Conservation (phyloP, 2,113 vertebrate species). For the Cynocephalus volans region DNA sequence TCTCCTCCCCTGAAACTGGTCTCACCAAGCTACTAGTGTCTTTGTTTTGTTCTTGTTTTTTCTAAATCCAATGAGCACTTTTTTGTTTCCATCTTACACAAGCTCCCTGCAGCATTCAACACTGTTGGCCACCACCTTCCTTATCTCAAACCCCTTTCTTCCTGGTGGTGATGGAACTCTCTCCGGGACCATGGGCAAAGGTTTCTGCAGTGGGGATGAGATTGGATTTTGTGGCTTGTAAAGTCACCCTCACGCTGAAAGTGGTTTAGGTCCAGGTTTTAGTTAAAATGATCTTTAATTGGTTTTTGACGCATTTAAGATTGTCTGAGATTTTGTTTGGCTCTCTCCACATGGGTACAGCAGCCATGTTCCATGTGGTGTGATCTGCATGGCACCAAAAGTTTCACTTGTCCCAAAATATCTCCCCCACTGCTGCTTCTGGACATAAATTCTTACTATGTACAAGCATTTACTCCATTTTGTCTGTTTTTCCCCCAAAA, state of each 20-base stretch:
- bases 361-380: not conserved
- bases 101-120: not conserved
- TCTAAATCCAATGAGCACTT: not conserved
- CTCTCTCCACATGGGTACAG: not conserved
- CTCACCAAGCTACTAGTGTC: not conserved
- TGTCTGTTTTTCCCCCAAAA: not conserved
- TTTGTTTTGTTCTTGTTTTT: not conserved
- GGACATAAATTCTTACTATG: not conserved
- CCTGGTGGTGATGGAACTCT: not conserved
- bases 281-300: not conserved
- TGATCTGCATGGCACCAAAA: not conserved
- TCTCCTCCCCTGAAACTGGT: not conserved
- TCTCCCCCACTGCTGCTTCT: not conserved
- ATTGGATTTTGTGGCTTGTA: not conserved
- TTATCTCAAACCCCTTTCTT: not conserved
- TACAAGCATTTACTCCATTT: not conserved
- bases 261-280: not conserved
- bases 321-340: not conserved
- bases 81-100: not conserved
- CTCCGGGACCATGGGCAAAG: not conserved
- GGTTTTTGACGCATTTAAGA: not conserved
- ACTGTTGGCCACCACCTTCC: not conserved
- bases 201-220: not conserved
- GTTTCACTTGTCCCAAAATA: not conserved
- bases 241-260: constrained; percentile 19